Conservation (phyloP, 2,888 invertebrate species). For the Tetragonula carbonaria region DNA sequence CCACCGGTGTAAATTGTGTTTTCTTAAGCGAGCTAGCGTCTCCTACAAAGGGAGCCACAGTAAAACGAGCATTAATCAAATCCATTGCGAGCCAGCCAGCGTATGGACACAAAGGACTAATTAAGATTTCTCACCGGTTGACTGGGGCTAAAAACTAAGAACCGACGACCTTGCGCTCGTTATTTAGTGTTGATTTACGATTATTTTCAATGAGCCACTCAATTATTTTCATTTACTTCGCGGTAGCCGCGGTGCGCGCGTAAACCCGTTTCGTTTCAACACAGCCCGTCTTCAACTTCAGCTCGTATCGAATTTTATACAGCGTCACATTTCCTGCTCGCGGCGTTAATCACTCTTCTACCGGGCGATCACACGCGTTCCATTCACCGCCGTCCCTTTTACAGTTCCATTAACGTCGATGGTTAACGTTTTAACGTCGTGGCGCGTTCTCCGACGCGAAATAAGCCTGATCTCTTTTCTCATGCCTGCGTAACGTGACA, state of each 20-base stretch:
- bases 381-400: neutral
- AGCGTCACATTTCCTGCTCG: conserved; percentile 8
- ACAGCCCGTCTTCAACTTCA: neutral
- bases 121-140: conserved; percentile 68
- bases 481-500: conserved; percentile 22
- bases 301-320: conserved; percentile 16
- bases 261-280: conserved; percentile 9
- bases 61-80: conserved; percentile 72
- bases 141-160: conserved; percentile 24
- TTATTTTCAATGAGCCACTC: conserved; percentile 58
- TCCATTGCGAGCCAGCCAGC: conserved; percentile 47
- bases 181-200: conserved; percentile 69
- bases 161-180: conserved; percentile 66
- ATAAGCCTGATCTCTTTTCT: neutral
- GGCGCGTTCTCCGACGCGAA: neutral
- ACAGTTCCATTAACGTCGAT: neutral
- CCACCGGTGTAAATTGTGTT: conserved; percentile 66
- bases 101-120: conserved; percentile 67
- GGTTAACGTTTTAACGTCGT: neutral
- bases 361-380: neutral
- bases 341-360: conserved; percentile 22
- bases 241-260: neutral
- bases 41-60: conserved; percentile 66
- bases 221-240: conserved; percentile 41
- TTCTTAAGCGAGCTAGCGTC: conserved; percentile 61